Evolutionary conservation across 2,797 vertebrate species (phyloP).

Genomic region (Mus spretus): DNA sequence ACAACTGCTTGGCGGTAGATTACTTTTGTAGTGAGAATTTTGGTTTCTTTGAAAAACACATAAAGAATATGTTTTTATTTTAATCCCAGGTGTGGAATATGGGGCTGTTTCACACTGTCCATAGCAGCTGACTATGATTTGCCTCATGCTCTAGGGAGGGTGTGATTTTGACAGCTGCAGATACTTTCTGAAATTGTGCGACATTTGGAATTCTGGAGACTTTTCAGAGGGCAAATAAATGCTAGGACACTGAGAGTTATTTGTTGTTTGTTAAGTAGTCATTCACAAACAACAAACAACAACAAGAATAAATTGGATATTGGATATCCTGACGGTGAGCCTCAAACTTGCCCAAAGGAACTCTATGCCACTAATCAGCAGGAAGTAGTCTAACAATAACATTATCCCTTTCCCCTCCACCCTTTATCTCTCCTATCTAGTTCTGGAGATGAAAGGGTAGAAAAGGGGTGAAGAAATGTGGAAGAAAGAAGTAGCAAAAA

Average conservation of each 20-base stretch:
- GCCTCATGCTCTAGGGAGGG: neutral
- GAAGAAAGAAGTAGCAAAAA: neutral
- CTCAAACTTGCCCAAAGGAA: neutral
- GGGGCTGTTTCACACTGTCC: neutral
- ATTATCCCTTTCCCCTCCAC: neutral
- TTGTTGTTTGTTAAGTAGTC: neutral
- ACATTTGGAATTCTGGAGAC: neutral
- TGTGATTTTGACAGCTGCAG: neutral
- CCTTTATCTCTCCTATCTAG: neutral
- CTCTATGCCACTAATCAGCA: neutral
- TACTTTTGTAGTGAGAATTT: neutral
- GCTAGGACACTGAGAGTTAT: neutral
- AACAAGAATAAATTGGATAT: neutral
- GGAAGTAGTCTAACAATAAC: neutral
- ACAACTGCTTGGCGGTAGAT: too few relatives aligned
- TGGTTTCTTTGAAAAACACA: neutral
- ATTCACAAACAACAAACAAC: neutral
- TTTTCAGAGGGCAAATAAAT: neutral
- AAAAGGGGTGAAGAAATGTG: neutral
- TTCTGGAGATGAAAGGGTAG: neutral
- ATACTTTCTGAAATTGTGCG: neutral
- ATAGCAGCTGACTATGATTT: neutral
- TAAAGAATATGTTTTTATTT: neutral
- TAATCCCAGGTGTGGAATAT: neutral
- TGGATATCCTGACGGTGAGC: neutral